Conservation (phyloP, 2,888 invertebrate species). For the Eucriotettix oculatus region DNA sequence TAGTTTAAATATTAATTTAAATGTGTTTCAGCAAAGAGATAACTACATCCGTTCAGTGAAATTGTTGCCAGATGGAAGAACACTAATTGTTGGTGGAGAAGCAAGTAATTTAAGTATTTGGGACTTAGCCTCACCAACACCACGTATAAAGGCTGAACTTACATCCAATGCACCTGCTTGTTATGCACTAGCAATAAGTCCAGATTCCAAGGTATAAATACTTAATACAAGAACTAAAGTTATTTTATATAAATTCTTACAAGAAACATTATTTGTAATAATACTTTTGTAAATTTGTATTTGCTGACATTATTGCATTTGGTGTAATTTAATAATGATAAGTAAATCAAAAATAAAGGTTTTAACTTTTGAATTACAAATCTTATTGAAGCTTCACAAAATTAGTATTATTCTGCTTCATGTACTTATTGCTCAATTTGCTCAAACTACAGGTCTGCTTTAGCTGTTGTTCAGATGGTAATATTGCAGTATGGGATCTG, state of each 20-base stretch:
- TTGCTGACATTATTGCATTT: too few species aligned
- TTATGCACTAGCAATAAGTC: constrained; percentile 92
- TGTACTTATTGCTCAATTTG: background rate
- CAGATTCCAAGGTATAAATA: constrained; percentile 66
- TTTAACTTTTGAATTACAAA: background rate
- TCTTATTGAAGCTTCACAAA: background rate
- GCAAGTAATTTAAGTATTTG: constrained; percentile 90
- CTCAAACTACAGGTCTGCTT: constrained; percentile 55
- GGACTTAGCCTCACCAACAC: constrained; percentile 85
- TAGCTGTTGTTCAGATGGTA: constrained; percentile 96
- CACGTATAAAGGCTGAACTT: constrained; percentile 79
- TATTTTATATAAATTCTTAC: too few species aligned
- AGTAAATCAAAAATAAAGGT: background rate
- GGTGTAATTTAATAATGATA: background rate
- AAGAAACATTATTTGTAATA: too few species aligned
- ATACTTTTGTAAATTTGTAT: too few species aligned
- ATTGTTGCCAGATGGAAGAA: constrained; percentile 81
- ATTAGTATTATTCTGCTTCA: background rate
- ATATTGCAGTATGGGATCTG: constrained; percentile 92
- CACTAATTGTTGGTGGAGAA: constrained; percentile 91
- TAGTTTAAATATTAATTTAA: background rate
- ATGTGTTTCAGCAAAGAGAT: constrained; percentile 59
- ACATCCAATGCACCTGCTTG: constrained; percentile 90
- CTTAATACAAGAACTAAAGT: too few species aligned
- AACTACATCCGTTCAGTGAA: constrained; percentile 94